A percentile compares a stretch with the other conserved stretches of the same genome.
These are phyloP conservation scores for Corythucha ciliata DNA, from an alignment of 2,888 invertebrate genomes.

Conservation along the genomic window DNA sequence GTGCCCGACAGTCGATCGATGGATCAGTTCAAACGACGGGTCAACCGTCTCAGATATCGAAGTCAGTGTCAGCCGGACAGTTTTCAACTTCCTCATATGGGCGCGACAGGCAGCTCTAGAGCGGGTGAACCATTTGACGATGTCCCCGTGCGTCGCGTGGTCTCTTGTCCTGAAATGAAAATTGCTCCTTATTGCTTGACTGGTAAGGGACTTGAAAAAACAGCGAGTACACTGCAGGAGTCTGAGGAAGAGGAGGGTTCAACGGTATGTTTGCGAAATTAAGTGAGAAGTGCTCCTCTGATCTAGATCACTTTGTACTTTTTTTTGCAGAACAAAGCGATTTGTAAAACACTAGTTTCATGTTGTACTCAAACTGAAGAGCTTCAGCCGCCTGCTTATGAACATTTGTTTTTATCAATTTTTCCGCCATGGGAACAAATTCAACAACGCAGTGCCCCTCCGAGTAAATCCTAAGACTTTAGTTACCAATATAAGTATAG, in stretches of 20 bases:
- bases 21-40: slow-evolving; percentile 47
- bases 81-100: slow-evolving; percentile 27
- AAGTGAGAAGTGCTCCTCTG: no score
- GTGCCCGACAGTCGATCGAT: slow-evolving; percentile 51
- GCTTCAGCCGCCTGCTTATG: slow-evolving; percentile 57
- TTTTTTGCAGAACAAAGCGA: no score
- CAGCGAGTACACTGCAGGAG: no score
- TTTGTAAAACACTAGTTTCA: no score
- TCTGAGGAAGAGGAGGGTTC: no score
- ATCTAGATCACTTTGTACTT: no score
- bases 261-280: no score
- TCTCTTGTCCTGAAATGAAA: slow-evolving; percentile 57
- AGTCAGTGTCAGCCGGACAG: slow-evolving; percentile 47
- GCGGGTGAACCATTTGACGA: slow-evolving; percentile 37
- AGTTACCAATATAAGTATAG: neutral
- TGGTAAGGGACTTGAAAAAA: no score
- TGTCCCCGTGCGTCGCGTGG: slow-evolving; percentile 49
- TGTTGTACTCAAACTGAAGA: slow-evolving; percentile 58
- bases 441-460: slow-evolving; percentile 29
- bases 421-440: slow-evolving; percentile 40
- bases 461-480: slow-evolving; percentile 17
- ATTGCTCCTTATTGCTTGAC: no score
- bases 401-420: slow-evolving; percentile 63
- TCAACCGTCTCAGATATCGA: slow-evolving; percentile 50
- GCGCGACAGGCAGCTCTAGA: slow-evolving; percentile 44